Base-by-base conservation (phyloP, 2,113 vertebrate genomes). In the Gnathonemus echidnorhynchus region DNA sequence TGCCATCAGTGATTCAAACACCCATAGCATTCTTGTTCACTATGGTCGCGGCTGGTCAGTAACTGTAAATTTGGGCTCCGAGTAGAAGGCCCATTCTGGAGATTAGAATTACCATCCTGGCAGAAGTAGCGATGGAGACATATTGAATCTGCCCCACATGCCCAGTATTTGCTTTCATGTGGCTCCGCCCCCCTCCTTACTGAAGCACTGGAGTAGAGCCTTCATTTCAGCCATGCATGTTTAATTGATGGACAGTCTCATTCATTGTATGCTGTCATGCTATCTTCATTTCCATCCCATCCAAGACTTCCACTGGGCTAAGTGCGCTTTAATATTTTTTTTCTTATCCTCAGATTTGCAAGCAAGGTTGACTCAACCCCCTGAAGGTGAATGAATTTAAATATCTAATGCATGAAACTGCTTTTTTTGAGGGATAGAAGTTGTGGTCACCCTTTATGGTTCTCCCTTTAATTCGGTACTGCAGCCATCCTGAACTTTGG, bases 301-400 rank as follows among this genome's bases (percentile, higher is more conserved):
- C 24, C 6, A 11, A 2, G 86, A 35, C n/a, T 52, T 27, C 50
- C 24, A 86, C 46, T 35, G 24, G 31, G 8, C 39, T 19, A 87
- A 39, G 17, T 90, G 45, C 21, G 17, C 62, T 27, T 53, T 70
- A 42, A 88, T 48, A n/a, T 46, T 58, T 83, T 83, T 91, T 77
- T 53, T 85, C 89, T 91, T 77, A 42, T 86, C 31, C 49, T 74
- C 91, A 97, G 97, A 97, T 95, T 93, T 97, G 92, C 97, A 97
- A 92, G 96, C 97, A 0, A 96, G 97, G 92, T 95, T 97, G 89
- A 96, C 96, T 87, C 97, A 97, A 92, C 96, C 97, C 93, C 96
- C 94, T 91, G 97, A 97, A 97, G 97, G 97, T 97, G 95, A 96
- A 93, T 89, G 92, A 10, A 85, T 91, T 89, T 74, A 49, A 42